Evolutionary conservation across 2,888 invertebrate species (phyloP).

Genomic region (Lepeophtheirus nordmannii): DNA sequence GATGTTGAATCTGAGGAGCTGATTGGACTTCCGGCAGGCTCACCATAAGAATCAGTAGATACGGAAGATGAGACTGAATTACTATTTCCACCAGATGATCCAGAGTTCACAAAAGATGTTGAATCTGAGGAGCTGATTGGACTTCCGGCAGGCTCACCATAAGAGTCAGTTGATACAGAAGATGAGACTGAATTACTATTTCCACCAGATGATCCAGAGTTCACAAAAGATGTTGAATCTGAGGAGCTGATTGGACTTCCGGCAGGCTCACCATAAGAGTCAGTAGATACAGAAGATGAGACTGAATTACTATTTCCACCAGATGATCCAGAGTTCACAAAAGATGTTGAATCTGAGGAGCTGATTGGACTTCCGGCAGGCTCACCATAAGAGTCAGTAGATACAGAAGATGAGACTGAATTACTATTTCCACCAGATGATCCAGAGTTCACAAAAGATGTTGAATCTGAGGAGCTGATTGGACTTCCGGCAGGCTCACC

Average conservation of each 20-base stretch:
- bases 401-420: neutral
- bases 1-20: neutral
- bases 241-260: neutral
- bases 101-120: neutral
- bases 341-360: too few species aligned
- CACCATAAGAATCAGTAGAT: neutral
- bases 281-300: neutral
- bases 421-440: too few species aligned
- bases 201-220: too few species aligned
- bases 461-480: neutral
- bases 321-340: too few species aligned
- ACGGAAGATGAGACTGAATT: neutral
- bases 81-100: neutral
- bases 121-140: neutral
- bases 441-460: too few species aligned
- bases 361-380: neutral
- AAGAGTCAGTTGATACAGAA: neutral
- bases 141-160: neutral
- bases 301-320: too few species aligned
- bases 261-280: neutral
- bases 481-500: neutral
- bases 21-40: neutral
- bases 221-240: neutral
- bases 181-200: too few species aligned
- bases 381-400: neutral